Percentiles rank a stretch among this genome's conserved stretches.
phyloP scores from a whole-genome alignment of 2,888 invertebrate genomes.

The Lepas anatifera region DNA sequence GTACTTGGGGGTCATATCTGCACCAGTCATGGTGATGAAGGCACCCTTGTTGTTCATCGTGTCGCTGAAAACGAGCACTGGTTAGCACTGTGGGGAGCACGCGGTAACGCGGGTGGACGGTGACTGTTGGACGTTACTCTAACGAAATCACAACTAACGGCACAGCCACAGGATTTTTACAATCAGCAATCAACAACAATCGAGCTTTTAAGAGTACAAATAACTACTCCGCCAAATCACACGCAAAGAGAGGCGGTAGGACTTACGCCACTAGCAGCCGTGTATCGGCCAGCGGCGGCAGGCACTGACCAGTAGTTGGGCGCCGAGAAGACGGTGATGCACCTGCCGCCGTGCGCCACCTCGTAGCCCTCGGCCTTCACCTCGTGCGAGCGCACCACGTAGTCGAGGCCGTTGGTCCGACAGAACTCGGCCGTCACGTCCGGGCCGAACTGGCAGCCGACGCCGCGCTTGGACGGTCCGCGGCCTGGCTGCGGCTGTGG shows the following conservation, averaged over 20 bases:
- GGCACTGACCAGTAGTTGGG: conserved; percentile 91
- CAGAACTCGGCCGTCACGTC: conserved; percentile 86
- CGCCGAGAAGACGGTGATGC: conserved; percentile 97
- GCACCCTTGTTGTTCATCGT: conserved; percentile 98
- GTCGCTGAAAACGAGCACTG: conserved; percentile 54
- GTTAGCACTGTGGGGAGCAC: neutral
- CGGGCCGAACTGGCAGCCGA: conserved; percentile 97
- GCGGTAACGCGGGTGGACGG: too few species aligned
- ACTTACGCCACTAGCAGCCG: too few species aligned
- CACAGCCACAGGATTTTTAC: too few species aligned
- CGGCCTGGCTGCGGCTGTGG: conserved; percentile 82
- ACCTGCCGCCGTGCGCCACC: conserved; percentile 83
- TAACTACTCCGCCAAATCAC: too few species aligned
- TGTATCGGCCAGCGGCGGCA: too few species aligned
- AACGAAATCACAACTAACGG: too few species aligned
- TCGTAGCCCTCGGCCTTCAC: conserved; percentile 96
- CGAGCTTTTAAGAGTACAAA: too few species aligned
- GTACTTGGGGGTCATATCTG: conserved; percentile 78
- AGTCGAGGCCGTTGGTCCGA: conserved; percentile 72
- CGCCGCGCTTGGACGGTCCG: conserved; percentile 89
- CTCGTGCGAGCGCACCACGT: conserved; percentile 82
- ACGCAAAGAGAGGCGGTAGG: too few species aligned
- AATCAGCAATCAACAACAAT: too few species aligned
- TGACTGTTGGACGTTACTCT: too few species aligned
- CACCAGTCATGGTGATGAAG: conserved; percentile 87